Percentiles rank a stretch among this genome's conserved stretches.
phyloP scores from a whole-genome alignment of 2,888 invertebrate species.

The Neria commutata region DNA sequence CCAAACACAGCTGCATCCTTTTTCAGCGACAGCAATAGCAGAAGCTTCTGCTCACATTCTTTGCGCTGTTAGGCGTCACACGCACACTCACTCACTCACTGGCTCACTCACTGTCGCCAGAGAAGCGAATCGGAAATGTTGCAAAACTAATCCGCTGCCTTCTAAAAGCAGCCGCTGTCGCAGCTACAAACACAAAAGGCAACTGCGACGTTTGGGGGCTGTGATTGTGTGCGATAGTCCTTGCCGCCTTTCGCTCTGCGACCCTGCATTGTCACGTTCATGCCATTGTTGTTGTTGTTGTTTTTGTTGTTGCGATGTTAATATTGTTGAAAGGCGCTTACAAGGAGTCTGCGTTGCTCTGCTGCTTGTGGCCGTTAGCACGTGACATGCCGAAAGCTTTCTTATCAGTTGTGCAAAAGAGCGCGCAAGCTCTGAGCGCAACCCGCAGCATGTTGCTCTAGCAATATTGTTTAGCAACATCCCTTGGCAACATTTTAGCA shows the following conservation, averaged over 20 bases:
- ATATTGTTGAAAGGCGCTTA: constrained; percentile 28
- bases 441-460: background rate
- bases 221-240: constrained; percentile 3
- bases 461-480: background rate
- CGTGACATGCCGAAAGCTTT: constrained; percentile 45
- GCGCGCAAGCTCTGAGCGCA: background rate
- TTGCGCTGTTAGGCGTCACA: constrained; percentile 9
- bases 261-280: constrained; percentile 18
- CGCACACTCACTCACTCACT: background rate
- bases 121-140: constrained; percentile 1
- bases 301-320: background rate
- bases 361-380: constrained; percentile 38
- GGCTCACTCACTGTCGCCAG: background rate
- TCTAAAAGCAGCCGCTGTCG: background rate
- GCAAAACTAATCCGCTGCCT: background rate
- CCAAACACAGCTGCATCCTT: constrained; percentile 4
- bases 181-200: background rate
- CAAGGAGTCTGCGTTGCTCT: constrained; percentile 51
- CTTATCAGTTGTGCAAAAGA: constrained; percentile 32
- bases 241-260: constrained; percentile 35
- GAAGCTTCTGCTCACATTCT: too few species aligned
- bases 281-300: constrained; percentile 32
- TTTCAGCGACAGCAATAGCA: too few species aligned
- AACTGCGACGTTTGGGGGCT: constrained; percentile 24
- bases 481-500: too few species aligned